These are phyloP conservation scores for Manis pentadactyla DNA, from an alignment of 2,797 vertebrate genomes.

Conservation along the genomic window DNA sequence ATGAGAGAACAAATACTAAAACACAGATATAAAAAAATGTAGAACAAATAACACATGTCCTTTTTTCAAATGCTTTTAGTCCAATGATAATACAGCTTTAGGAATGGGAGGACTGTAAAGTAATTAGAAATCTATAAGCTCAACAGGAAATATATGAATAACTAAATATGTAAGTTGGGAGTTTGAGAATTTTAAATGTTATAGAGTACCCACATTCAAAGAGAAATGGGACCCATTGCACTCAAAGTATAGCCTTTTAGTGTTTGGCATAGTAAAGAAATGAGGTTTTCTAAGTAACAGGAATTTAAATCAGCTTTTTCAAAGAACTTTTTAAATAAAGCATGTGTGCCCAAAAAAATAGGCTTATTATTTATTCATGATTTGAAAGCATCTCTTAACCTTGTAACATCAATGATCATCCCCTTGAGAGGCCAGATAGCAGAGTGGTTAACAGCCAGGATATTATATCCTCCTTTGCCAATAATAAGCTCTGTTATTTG, in stretches of 20 bases:
- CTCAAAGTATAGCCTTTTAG: background rate
- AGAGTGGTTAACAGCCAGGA: background rate
- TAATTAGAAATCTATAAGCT: background rate
- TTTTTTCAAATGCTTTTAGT: background rate
- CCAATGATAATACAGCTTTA: background rate
- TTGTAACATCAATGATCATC: background rate
- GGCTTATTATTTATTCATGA: background rate
- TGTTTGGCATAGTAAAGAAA: background rate
- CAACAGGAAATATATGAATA: background rate
- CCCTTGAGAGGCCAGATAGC: background rate
- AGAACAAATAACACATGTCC: conserved; percentile 11
- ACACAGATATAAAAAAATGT: background rate
- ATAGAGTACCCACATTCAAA: conserved; percentile 1
- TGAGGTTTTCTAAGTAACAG: background rate
- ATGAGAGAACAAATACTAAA: background rate
- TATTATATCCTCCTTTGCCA: background rate
- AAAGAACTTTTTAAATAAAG: background rate
- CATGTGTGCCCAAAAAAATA: background rate
- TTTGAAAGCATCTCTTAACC: background rate
- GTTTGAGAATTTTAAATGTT: background rate
- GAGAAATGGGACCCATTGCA: background rate
- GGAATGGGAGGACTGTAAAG: background rate
- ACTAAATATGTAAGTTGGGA: background rate
- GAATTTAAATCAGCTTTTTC: background rate
- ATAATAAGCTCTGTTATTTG: conserved; percentile 20